phyloP scores from a whole-genome alignment of 2,888 invertebrate genomes.

The Lasioglossum villosulum region DNA sequence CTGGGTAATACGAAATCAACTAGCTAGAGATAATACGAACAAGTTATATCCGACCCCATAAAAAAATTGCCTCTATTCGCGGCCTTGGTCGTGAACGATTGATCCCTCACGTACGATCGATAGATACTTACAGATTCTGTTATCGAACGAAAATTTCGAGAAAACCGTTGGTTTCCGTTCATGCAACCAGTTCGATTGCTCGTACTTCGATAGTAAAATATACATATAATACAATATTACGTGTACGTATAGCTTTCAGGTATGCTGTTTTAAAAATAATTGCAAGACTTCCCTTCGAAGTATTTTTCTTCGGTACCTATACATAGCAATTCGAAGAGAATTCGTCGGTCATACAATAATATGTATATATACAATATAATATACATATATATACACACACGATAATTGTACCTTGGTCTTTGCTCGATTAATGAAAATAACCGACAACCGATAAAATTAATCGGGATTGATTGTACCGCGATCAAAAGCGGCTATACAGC shows the following conservation, averaged over 20 bases:
- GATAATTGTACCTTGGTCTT: slow-evolving; percentile 38
- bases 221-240: background rate
- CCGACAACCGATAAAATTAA: slow-evolving; percentile 38
- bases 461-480: slow-evolving; percentile 30
- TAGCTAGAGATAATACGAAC: background rate
- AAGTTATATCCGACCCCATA: background rate
- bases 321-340: background rate
- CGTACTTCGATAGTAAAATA: background rate
- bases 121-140: background rate
- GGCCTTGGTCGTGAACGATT: slow-evolving; percentile 17
- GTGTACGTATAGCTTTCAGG: background rate
- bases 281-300: background rate
- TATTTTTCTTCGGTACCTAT: background rate
- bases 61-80: slow-evolving; percentile 5
- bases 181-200: background rate
- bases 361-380: background rate
- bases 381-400: background rate
- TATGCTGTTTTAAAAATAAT: background rate
- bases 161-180: background rate
- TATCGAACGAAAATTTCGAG: background rate
- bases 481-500: background rate
- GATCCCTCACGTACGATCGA: background rate
- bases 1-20: slow-evolving; percentile 13
- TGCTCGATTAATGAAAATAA: slow-evolving; percentile 39
- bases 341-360: too few relatives aligned